A percentile compares a stretch with the other conserved stretches of the same genome.
Conservation (phyloP, 1,140 invertebrate species). For the Drosophila rhopaloa region DNA sequence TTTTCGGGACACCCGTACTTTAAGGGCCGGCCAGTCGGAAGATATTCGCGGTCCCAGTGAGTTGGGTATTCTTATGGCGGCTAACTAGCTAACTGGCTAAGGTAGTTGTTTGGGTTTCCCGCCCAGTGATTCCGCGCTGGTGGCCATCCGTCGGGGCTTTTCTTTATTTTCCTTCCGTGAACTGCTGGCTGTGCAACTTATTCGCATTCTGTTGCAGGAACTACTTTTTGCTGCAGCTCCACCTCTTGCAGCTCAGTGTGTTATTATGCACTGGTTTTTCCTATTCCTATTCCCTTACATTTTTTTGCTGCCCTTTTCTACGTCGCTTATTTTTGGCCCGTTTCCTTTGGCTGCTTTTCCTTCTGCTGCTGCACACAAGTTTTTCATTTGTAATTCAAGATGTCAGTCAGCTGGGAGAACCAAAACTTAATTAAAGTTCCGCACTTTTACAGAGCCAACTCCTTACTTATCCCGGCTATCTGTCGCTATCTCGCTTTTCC, state of each 20-base stretch:
- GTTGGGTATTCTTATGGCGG: conserved; percentile 35
- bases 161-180: conserved; percentile 19
- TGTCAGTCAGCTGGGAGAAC: conserved; percentile 82
- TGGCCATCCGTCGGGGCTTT: conserved; percentile 3
- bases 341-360: conserved; percentile 44
- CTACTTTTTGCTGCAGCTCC: conserved; percentile 49
- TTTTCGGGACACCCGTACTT: conserved; percentile 23
- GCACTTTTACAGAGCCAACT: conserved; percentile 65
- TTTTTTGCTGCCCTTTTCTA: conserved; percentile 13
- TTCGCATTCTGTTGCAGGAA: conserved; percentile 53
- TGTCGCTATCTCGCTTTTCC: conserved; percentile 32
- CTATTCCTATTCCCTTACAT: conserved; percentile 16
- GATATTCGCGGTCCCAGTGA: conserved; percentile 32
- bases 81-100: conserved; percentile 37
- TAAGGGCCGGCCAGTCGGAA: conserved; percentile 19
- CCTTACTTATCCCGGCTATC: conserved; percentile 13
- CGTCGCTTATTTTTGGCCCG: conserved; percentile 35
- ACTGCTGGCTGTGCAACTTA: conserved; percentile 67
- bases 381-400: conserved; percentile 84
- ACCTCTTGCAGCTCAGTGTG: conserved; percentile 72
- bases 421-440: conserved; percentile 83
- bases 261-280: conserved; percentile 72
- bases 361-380: conserved; percentile 71
- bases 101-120: conserved; percentile 57
- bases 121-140: conserved; percentile 31